Percentiles rank a stretch among this genome's conserved stretches.
These are phyloP conservation scores for Bombus terrestris DNA, from an alignment of 1,140 invertebrate genomes.

Conservation along the genomic window DNA sequence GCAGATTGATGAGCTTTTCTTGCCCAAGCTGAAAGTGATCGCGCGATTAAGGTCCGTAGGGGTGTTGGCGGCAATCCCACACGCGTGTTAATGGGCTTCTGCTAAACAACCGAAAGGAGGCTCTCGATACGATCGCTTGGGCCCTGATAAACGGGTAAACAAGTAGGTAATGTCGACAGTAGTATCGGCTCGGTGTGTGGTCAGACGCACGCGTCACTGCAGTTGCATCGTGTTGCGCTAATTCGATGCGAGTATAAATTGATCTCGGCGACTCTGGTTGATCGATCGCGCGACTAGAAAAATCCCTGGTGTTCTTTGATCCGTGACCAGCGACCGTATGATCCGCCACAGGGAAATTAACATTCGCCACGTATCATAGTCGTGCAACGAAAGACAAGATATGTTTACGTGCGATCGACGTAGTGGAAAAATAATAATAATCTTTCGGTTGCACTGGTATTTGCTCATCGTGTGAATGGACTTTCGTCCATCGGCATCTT, in stretches of 20 bases:
- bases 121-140: slow-evolving; percentile 32
- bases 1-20: slow-evolving; percentile 5
- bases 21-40: not conserved
- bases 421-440: too few relatives aligned
- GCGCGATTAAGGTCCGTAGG: not conserved
- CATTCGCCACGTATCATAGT: not conserved
- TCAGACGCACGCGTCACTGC: slow-evolving; percentile 51
- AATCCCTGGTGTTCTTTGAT: not conserved
- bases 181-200: slow-evolving; percentile 53
- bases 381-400: too few relatives aligned
- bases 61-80: not conserved
- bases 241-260: slow-evolving; percentile 36
- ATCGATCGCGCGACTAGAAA: not conserved
- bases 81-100: slow-evolving; percentile 35
- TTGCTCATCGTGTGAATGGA: fast-evolving
- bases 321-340: not conserved
- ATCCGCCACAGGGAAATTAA: not conserved
- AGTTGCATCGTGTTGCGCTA: slow-evolving; percentile 25
- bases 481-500: too few relatives aligned
- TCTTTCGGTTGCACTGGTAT: too few relatives aligned
- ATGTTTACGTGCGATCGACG: too few relatives aligned
- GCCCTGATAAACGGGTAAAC: slow-evolving; percentile 46
- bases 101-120: slow-evolving; percentile 29
- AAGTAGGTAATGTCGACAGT: slow-evolving; percentile 46
- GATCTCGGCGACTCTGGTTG: slow-evolving; percentile 5